Evolutionary conservation across 2,797 vertebrate genomes (phyloP), one percentile per base, ranked within the genome.

Genomic region (Streptopelia turtur): DNA sequence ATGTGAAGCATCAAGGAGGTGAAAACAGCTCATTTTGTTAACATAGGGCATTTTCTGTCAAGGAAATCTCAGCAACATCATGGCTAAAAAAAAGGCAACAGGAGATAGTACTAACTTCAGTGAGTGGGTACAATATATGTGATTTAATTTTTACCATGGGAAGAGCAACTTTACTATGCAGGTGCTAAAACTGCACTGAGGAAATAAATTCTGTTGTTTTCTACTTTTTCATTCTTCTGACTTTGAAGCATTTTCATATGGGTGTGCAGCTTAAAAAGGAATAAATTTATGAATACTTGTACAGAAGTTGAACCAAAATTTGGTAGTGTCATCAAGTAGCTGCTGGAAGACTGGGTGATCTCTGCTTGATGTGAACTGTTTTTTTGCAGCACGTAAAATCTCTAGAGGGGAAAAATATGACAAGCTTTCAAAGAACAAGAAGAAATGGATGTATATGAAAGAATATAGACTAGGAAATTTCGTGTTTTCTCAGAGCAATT

Each of bases 11-110:
- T 49, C 39, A 90, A 70, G 45, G 64, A 80, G 41, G 53, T 78
- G 72, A 89, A 93, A 92, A 60, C 47, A 83, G 37, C 41, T 93
- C 22, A 25, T 87, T 89, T 75, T 60, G 83, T 43, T 90, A 83
- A 81, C 2, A 11, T 20, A 64, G 61, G 47, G 43, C 35, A 60
- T 79, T 53, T 87, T 92, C 63, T 85, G 63, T 85, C 52, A 72
- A 21, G 69, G 37, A 93, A 72, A 66, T 82, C 50, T 89, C 50
- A 76, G 43, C 59, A 87, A 84, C 33, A 82, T 69, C 20, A 35
- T 72, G 71, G 24, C 30, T n/a, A 59, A 83, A 35, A 83, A 83
- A 83, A 82, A 76, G 28, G 17, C 59, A 89, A 25, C 30, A 69
- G 64, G 41, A 85, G 30, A 53, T 47, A 76, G 63, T 63, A 35